These are phyloP conservation scores for Didymodactylos carnosus DNA, from an alignment of 2,888 invertebrate genomes.

Conservation along the genomic window DNA sequence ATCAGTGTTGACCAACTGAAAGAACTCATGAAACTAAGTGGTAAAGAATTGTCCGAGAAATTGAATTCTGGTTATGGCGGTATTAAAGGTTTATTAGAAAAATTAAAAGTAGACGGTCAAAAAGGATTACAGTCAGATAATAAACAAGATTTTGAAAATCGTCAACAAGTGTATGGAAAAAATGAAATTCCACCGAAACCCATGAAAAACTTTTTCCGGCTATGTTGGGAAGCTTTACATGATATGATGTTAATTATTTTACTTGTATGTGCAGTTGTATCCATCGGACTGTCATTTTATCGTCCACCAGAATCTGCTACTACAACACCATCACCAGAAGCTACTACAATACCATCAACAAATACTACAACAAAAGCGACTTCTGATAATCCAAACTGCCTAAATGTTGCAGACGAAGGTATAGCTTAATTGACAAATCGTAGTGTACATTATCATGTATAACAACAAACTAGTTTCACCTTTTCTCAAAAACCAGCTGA, in stretches of 20 bases:
- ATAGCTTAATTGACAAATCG: too few relatives aligned
- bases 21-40: constrained; percentile 1
- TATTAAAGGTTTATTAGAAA: background rate
- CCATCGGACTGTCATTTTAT: constrained; percentile 8
- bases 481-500: too few relatives aligned
- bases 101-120: background rate
- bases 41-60: background rate
- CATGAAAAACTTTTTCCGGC: constrained; percentile 82
- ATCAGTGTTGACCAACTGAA: background rate
- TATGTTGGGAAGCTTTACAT: constrained; percentile 93
- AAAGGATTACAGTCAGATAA: background rate
- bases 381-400: too few relatives aligned
- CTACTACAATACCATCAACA: too few relatives aligned
- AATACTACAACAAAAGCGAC: too few relatives aligned
- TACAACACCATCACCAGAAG: too few relatives aligned
- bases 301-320: too few relatives aligned
- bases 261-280: constrained; percentile 57
- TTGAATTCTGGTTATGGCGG: background rate
- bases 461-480: too few relatives aligned
- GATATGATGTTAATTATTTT: constrained; percentile 91
- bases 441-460: too few relatives aligned
- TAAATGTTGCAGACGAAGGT: too few relatives aligned
- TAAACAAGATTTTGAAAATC: background rate
- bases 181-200: constrained; percentile 92
- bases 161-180: constrained; percentile 44